These are phyloP conservation scores for Drosophila rufa DNA, from an alignment of 1,140 invertebrate genomes.

Conservation along the genomic window DNA sequence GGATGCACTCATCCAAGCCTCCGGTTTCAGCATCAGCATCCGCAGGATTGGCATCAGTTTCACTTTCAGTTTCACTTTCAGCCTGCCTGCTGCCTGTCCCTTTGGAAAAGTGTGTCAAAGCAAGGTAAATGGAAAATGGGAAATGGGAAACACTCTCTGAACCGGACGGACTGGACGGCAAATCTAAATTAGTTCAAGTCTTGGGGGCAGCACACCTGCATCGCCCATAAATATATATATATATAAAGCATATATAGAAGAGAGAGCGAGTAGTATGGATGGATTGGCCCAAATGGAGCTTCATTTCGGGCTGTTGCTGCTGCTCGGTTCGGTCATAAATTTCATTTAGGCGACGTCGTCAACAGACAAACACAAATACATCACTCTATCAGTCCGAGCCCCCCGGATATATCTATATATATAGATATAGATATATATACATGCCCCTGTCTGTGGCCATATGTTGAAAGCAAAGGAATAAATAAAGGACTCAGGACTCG, in stretches of 20 bases:
- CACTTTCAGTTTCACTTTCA: slow-evolving; percentile 46
- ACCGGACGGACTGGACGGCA: slow-evolving; percentile 17
- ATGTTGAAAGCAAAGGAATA: slow-evolving; percentile 18
- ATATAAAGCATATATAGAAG: slow-evolving; percentile 1
- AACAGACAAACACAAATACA: slow-evolving; percentile 53
- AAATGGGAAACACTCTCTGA: neutral
- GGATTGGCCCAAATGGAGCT: slow-evolving; percentile 36
- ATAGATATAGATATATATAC: neutral
- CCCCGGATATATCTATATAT: slow-evolving; percentile 2
- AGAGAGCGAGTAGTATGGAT: slow-evolving; percentile 13
- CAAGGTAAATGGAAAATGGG: neutral
- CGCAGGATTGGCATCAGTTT: slow-evolving; percentile 6
- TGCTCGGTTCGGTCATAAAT: slow-evolving; percentile 35
- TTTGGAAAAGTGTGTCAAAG: slow-evolving; percentile 34
- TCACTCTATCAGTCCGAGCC: slow-evolving; percentile 34
- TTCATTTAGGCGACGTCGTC: slow-evolving; percentile 44
- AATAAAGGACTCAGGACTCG: slow-evolving; percentile 34
- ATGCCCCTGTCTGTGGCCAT: slow-evolving; percentile 1
- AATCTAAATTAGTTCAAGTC: slow-evolving; percentile 46
- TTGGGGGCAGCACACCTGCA: slow-evolving; percentile 38
- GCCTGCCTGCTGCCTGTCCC: neutral
- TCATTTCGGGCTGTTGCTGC: slow-evolving; percentile 38
- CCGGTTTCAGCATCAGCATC: slow-evolving; percentile 1
- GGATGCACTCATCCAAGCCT: slow-evolving; percentile 42
- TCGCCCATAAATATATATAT: slow-evolving; percentile 20